Percentiles rank a stretch among this genome's conserved stretches.
Evolutionary conservation across 2,797 vertebrate species (phyloP).

Genomic region (Pangasius larnaudii): DNA sequence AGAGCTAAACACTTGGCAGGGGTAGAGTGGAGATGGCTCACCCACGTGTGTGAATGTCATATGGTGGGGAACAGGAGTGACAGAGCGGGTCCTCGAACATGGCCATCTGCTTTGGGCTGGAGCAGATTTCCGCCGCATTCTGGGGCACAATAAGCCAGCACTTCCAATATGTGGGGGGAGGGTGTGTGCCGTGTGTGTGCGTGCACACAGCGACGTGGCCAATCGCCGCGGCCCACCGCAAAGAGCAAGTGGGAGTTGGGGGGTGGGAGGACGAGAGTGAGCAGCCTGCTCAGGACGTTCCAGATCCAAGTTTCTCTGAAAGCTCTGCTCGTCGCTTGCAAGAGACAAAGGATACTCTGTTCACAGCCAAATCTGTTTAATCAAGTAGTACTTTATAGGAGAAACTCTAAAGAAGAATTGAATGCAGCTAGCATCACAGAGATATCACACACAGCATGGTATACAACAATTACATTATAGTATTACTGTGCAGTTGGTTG

Average conservation of each 20-base stretch:
- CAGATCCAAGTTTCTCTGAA: conserved; percentile 56
- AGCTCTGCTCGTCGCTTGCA: conserved; percentile 33
- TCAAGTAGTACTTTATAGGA: conserved; percentile 44
- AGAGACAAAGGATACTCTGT: conserved; percentile 53
- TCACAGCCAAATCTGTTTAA: conserved; percentile 33
- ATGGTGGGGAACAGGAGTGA: conserved; percentile 80
- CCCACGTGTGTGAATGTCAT: conserved; percentile 80
- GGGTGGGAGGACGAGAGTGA: conserved; percentile 49
- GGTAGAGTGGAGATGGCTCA: conserved; percentile 69
- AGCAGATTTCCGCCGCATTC: conserved; percentile 80
- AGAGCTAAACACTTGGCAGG: conserved; percentile 74
- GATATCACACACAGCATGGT: not conserved
- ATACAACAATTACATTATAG: not conserved
- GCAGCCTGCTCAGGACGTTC: conserved; percentile 55
- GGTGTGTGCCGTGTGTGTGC: conserved; percentile 31
- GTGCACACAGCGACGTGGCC: conserved; percentile 38
- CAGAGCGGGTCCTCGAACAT: conserved; percentile 70
- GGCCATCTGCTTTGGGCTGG: conserved; percentile 81
- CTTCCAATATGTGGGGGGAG: conserved; percentile 75
- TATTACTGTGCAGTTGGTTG: not conserved
- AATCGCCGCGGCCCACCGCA: conserved; percentile 51
- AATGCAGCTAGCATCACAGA: not conserved
- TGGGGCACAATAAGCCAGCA: conserved; percentile 77
- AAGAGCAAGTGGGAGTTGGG: conserved; percentile 55
- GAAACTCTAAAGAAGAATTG: conserved; percentile 3